Base-by-base conservation (phyloP, 35 echinoderm and acorn worm species). In the Apostichopus californicus region DNA sequence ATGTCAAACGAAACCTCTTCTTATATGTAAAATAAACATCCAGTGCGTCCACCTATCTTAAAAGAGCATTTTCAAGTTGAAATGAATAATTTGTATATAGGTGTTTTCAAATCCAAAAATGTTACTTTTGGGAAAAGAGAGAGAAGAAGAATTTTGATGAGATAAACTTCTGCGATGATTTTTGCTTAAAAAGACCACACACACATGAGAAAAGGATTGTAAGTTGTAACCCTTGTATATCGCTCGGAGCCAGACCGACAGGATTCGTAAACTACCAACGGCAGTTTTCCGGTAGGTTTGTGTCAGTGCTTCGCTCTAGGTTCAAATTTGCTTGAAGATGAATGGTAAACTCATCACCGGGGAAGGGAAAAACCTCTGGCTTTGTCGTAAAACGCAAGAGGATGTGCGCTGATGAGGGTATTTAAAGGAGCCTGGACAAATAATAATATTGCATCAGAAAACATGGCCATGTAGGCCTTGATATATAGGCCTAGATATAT, bases 141-240 rank as follows among this genome's bases (percentile, higher is more conserved):
- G 21, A 34, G 53, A 34, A 34, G 5, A 80, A 54, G 78, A 80
- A 80, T 80, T 25, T 80, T 80, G 53, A 80, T 80, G 78, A 46
- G 25, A 80, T 80, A 80, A 80, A 80, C 17, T 25, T 80, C n/a
- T 80, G 78, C 34, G 11, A 80, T 6, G 10, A 14, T 46, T 46
- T 46, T 46, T 46, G 24, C 14, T 14, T 26, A 34, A 54, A 80
- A 25, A 80, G 78, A 80, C 78, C 78, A 80, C 78, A 80, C 78
- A 80, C 78, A 80, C 4, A 14, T 80, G 78, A 54, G 64, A 68
- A 68, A 68, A 11, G 11, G 18, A 18, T 68, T 68, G 64, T 68
- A 11, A 68, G 34, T 46, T 46, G 34, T 46, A 46, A 46, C 34
- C 34, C 34, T 46, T 46, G 9, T 68, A 68, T 8, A 68, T 68